Base-by-base conservation (phyloP, 2,888 invertebrate species). In the Ischnus inquisitorius region DNA sequence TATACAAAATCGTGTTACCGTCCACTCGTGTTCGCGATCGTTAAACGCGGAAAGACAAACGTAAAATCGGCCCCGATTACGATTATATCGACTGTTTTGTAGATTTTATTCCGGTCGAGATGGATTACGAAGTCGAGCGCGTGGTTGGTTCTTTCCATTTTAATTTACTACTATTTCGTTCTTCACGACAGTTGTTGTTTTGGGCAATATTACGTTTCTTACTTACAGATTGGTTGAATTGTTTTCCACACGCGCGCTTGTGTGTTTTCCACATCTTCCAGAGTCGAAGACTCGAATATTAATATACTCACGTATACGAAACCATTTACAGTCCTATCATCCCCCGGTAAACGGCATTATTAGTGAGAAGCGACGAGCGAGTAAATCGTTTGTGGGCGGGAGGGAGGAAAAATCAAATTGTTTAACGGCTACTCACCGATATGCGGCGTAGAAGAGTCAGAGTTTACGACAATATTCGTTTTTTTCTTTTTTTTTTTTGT, bases 211-310 rank as follows among this genome's bases (percentile, higher is more conserved):
- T 78, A 89, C 91, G 89, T 89, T 84, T 89, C 88, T 92, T 93
- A 93, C 93, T 93, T 92, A 93, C 93, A 90, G 92, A 90, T 28
- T 92, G 87, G 88, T 89, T 91, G 91, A 89, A 90, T 91, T 88
- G 87, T 89, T 91, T 60, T 74, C 89, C 89, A 89, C 87, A 90
- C 90, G 89, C 89, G 87, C 85, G 88, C 8, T 34, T 34, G 34
- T 34, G 34, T 34, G 34, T 34, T 34, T 34, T 34, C 34, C 34
- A 34, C 88, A 89, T 85, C 87, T 90, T 91, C 89, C 89, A 89
- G 8, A 88, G 88, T 84, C 86, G 89, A 87, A 86, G 86, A 88
- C 86, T 85, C 89, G 89, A 85, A 88, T 87, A 89, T 90, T 89
- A 88, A 90, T 89, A 93, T 91, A 93, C 92, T 92, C 91, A 92